These are phyloP conservation scores for Lamellibrachia satsuma DNA, from an alignment of 2,888 invertebrate genomes.

Conservation along the genomic window DNA sequence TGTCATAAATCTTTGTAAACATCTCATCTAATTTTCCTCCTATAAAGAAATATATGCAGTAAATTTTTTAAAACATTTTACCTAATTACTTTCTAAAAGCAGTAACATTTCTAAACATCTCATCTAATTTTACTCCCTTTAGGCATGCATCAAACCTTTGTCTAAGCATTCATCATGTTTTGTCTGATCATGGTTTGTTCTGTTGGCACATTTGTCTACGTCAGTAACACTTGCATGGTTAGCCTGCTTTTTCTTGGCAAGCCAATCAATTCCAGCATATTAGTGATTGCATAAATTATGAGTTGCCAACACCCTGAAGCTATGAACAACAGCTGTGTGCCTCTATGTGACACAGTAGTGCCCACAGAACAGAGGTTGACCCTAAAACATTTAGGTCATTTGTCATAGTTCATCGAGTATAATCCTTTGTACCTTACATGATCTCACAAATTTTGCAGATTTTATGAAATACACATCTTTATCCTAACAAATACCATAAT, in stretches of 20 bases:
- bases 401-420: not conserved
- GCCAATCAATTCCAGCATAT: not conserved
- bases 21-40: not conserved
- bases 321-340: not conserved
- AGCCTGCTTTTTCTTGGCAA: not conserved
- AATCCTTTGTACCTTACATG: not conserved
- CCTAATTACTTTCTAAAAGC: too few species aligned
- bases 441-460: too few species aligned
- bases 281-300: not conserved
- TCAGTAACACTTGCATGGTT: not conserved
- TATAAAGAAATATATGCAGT: too few species aligned
- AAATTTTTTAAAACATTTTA: too few species aligned
- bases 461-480: too few species aligned
- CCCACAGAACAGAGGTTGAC: not conserved
- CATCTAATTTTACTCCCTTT: too few species aligned
- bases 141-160: not conserved
- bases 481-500: too few species aligned
- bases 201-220: not conserved
- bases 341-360: not conserved
- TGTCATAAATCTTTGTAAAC: not conserved
- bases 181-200: not conserved
- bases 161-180: not conserved
- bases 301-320: not conserved
- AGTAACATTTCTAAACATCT: too few species aligned
- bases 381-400: not conserved